Evolutionary conservation across 2,888 invertebrate genomes (phyloP), one percentile per base, ranked within the genome.

Genomic region (Drosophila anomelani): DNA sequence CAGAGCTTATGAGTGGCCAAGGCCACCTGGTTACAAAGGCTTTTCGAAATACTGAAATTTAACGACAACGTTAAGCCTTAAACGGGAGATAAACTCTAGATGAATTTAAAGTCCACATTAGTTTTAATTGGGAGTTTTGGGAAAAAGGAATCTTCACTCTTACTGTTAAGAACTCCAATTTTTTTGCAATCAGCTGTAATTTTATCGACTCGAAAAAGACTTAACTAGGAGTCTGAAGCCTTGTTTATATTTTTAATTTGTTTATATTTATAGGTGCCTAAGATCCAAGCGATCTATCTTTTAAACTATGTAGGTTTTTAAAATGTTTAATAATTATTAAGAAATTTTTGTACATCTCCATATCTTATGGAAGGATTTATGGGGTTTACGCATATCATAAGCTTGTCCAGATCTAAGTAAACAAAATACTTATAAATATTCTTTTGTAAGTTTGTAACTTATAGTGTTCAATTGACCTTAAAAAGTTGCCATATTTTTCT

Each of bases 401-500:
- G 10, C 32, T 32, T 29, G 4, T 7, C 23, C 23, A 9, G 9
- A 10, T 9, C 9, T 2, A 34, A 15, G 15, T 2, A 13, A 17
- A 32, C 0, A 13, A 29, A 51, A 1, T 15, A 20, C 15, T 9
- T 51, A 15, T 51, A 3, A 15, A 15, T 15, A 51, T 51, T 36
- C 1, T 15, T 5, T 51, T 34, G 15, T 12, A 36, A 53, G 23
- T 8, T 36, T 23, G 10, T 36, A 36, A 53, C 6, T 23, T 23
- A n/a, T 53, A 34, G 10, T 36, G 23, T 53, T 36, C 15, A 23
- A 53, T 53, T 53, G 34, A 53, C 51, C 51, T 53, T 36, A 53
- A 53, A 53, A 53, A 53, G 23, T 53, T 53, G 23, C 23, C 51
- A 53, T 53, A 55, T 41, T 46, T 58, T 60, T 60, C 1, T 60